phyloP scores from a whole-genome alignment of 2,888 invertebrate species.

The Agonopterix heracliana region DNA sequence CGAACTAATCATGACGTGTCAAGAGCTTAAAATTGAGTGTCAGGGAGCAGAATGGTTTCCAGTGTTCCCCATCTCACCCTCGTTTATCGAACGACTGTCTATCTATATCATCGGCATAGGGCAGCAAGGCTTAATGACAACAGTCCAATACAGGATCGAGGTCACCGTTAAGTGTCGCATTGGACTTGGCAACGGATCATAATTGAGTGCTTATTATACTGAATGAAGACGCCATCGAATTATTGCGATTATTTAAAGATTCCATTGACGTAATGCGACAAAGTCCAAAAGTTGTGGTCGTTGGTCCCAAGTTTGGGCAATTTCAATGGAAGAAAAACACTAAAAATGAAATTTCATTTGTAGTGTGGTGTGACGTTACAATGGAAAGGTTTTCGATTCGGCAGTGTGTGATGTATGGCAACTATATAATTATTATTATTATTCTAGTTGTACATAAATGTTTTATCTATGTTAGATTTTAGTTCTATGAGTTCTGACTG shows the following conservation, averaged over 20 bases:
- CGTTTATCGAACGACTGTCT: constrained; percentile 49
- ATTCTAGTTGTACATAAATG: too few relatives aligned
- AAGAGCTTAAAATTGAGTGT: constrained; percentile 32
- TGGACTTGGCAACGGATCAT: constrained; percentile 55
- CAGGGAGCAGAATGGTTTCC: constrained; percentile 21
- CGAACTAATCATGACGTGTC: constrained; percentile 24
- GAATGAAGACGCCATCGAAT: constrained; percentile 14
- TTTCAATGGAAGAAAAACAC: too few relatives aligned
- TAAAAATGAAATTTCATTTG: too few relatives aligned
- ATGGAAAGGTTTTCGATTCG: too few relatives aligned
- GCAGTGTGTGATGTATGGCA: too few relatives aligned
- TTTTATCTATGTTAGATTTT: too few relatives aligned
- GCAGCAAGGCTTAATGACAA: constrained; percentile 61
- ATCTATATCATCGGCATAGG: constrained; percentile 47
- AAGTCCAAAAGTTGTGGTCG: not conserved
- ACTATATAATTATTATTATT: too few relatives aligned
- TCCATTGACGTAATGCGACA: not conserved
- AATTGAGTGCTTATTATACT: constrained; percentile 54
- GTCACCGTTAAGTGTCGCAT: constrained; percentile 59
- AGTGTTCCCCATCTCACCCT: constrained; percentile 46
- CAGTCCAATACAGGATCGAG: constrained; percentile 61
- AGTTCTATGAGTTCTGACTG: too few relatives aligned
- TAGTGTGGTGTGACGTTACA: too few relatives aligned
- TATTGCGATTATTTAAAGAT: constrained; percentile 16
- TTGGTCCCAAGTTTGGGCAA: not conserved